Base-by-base conservation (phyloP, 2,113 vertebrate species). In the Rana temporaria region DNA sequence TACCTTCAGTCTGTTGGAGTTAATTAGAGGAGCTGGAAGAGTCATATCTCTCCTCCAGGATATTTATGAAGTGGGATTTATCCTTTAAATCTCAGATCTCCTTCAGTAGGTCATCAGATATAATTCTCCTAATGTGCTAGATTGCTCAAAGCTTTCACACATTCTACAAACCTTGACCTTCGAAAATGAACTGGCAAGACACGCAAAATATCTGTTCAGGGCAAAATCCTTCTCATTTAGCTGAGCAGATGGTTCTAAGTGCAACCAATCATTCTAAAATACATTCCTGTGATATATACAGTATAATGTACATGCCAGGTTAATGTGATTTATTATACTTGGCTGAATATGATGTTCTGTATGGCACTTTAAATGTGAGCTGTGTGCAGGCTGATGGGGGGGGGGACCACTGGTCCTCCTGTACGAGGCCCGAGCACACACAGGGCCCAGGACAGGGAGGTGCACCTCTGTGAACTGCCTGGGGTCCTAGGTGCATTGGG, bases 51-150 rank as follows among this genome's bases (percentile, higher is more conserved):
- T 34, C 78, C 30, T 60, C 32, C 16, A 59, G 78, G 30, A n/a
- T 69, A 17, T 34, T 32, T 68, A 11, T 20, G 19, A 56, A 69
- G 32, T 34, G 57, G 5, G 55, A 69, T 69, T 59, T 69, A 68
- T 79, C 53, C 66, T 48, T 3, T 20, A 32, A 26, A 42, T 48
- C 53, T 15, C 53, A 42, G 32, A 69, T 48, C 55, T 62, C 30
- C 65, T 80, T 62, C 53, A 62, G 26, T 70, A 34, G 66, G 55
- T 62, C 78, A 60, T 34, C 52, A 32, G 55, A 56, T 70, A 56
- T 70, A 80, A 60, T 59, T 80, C 57, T 52, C 30, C 20, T 68
- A 68, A 79, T 79, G 77, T 68, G 64, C 38, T 68, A 57, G 18
- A 79, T 26, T 38, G 64, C 77, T 68, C n/a, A 20, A 24, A 67